Evolutionary conservation across 92 coral and sea anemone genomes (phyloP).

Genomic region (Epizoanthus stellaris): DNA sequence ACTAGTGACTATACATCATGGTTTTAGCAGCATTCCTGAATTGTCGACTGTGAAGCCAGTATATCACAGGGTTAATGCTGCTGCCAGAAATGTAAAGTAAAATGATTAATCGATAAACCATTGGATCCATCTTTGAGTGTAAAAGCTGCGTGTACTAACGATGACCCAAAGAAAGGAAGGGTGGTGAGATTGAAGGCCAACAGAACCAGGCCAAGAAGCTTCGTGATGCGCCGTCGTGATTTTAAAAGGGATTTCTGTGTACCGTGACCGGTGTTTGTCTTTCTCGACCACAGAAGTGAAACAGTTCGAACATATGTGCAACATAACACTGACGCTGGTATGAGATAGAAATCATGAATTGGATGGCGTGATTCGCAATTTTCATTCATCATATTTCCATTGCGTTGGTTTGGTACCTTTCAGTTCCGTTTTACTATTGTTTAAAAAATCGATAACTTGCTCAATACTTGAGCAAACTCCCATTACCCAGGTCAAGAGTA

Average conservation of each 20-base stretch:
- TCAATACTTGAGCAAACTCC: not conserved
- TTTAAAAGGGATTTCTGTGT: conserved; percentile 44
- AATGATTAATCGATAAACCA: not conserved
- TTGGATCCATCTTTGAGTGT: not conserved
- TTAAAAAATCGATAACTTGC: no score
- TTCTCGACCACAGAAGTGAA: conserved; percentile 39
- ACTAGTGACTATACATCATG: not conserved
- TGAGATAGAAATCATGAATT: conserved; percentile 23
- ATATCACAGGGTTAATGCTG: conserved; percentile 51
- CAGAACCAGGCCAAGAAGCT: conserved; percentile 49
- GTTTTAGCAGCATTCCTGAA: conserved; percentile 23
- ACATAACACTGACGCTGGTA: conserved; percentile 29
- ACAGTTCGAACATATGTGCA: conserved; percentile 37
- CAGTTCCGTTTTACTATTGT: not conserved
- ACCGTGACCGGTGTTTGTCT: not conserved
- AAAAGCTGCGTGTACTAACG: conserved; percentile 9
- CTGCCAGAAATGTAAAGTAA: not conserved
- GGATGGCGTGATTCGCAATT: not conserved
- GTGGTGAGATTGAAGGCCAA: conserved; percentile 47
- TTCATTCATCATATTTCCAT: not conserved
- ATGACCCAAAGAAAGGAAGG: conserved; percentile 26
- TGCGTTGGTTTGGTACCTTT: no score
- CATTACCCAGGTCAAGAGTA: conserved; percentile 38
- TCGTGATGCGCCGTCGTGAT: conserved; percentile 47
- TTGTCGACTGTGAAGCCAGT: conserved; percentile 42